Evolutionary conservation across 2,797 vertebrate species (phyloP), one percentile per base, ranked within the genome.

Genomic region (Peromyscus nudipes): DNA sequence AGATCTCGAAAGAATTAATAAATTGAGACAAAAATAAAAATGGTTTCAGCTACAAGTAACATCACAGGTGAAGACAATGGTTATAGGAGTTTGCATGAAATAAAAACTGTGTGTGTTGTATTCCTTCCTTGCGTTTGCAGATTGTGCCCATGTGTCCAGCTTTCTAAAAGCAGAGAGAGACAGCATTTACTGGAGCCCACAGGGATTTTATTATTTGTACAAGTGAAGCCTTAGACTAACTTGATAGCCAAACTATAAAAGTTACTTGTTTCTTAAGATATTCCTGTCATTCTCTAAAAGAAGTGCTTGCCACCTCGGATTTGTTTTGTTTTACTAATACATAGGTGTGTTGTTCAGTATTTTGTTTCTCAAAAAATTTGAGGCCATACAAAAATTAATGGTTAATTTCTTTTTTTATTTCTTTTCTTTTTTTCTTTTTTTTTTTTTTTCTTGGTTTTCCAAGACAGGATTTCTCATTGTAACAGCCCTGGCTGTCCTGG

Each of bases 1-100:
- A 83, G 21, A 37, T 77, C 14, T 89, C 49, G 80, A 84, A 94
- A 80, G 25, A 73, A 67, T 94, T 84, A 80, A 29, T 92, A 73
- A 67, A 88, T 60, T 23, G 60, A 93, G 29, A 43, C 46, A 92
- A 57, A 81, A 76, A 23, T 89, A 89, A 80, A 88, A 94, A 86
- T 79, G 83, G 23, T 57, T 77, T 16, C 3, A 81, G 14, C 62
- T 55, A 83, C 9, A 88, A 5, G 40, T 77, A 31, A 49, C 23
- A 6, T 89, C 34, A 62, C 23, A 67, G 12, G 17, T 80, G 55
- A 89, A 81, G n/a, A 77, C 17, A 84, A 4, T 52, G 65, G 43
- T 7, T 31, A 23, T 27, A 71, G 40, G 29, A 4, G 10, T 76
- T 23, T 67, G 0, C 89, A 46, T 65, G 7, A 82, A 95, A 55